Evolutionary conservation across 2,113 vertebrate genomes (phyloP).

Genomic region (Neoarius graeffei): DNA sequence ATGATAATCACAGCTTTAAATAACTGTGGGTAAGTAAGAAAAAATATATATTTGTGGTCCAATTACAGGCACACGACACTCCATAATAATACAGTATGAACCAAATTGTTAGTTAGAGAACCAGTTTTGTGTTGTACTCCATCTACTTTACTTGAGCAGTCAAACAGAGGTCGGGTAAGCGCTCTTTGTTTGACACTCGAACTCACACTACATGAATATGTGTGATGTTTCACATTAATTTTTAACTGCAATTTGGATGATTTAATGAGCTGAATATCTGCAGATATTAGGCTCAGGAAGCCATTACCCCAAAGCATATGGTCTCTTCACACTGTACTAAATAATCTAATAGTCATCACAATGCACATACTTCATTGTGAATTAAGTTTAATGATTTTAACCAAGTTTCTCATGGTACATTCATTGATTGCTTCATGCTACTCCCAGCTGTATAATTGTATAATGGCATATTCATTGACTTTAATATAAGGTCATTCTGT

Average conservation of each 20-base stretch:
- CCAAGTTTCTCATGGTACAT: background rate
- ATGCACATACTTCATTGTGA: slow-evolving; percentile 5
- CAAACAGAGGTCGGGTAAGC: background rate
- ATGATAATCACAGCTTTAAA: background rate
- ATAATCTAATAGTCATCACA: background rate
- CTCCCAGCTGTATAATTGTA: background rate
- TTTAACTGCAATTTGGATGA: slow-evolving; percentile 5
- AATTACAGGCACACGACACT: slow-evolving; percentile 31
- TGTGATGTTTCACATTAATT: background rate
- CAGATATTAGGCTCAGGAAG: background rate
- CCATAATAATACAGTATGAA: slow-evolving; percentile 19
- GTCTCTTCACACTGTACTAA: background rate
- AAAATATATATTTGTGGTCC: slow-evolving; percentile 35
- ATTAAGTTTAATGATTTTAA: background rate
- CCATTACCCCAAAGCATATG: background rate
- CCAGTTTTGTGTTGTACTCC: background rate
- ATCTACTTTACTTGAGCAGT: background rate
- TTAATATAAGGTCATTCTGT: background rate
- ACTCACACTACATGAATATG: background rate
- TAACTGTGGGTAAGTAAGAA: background rate
- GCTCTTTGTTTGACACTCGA: background rate
- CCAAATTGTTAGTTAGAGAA: slow-evolving; percentile 7
- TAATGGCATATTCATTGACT: background rate
- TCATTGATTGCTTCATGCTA: background rate
- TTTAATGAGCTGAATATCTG: slow-evolving; percentile 5